Evolutionary conservation across 1,140 invertebrate species (phyloP).

Genomic region (Aphaenogaster rudis): DNA sequence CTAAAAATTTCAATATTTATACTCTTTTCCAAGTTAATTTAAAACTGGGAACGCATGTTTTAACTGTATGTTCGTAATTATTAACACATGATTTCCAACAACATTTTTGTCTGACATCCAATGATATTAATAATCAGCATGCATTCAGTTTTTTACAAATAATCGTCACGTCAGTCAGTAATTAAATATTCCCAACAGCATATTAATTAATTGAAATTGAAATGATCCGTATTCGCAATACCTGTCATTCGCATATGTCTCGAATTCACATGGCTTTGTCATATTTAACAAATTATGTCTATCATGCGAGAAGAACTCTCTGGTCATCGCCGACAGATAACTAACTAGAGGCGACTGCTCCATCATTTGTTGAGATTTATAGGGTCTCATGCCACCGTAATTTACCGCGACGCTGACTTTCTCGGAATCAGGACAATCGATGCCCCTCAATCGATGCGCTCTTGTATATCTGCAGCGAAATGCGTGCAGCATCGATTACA

Average conservation of each 20-base stretch:
- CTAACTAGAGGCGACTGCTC: slow-evolving; percentile 63
- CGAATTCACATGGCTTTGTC: slow-evolving; percentile 24
- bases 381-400: slow-evolving; percentile 15
- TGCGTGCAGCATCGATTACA: slow-evolving; percentile 46
- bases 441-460: slow-evolving; percentile 19
- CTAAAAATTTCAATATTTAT: neutral
- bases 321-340: slow-evolving; percentile 16
- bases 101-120: neutral
- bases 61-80: neutral
- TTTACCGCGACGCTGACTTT: slow-evolving; percentile 58
- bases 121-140: slow-evolving; percentile 14
- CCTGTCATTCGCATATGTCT: slow-evolving; percentile 20
- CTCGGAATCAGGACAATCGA: slow-evolving; percentile 63
- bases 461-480: slow-evolving; percentile 18
- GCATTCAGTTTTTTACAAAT: neutral
- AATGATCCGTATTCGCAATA: slow-evolving; percentile 26
- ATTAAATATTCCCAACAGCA: slow-evolving; percentile 16
- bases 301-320: slow-evolving; percentile 2
- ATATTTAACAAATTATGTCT: slow-evolving; percentile 43
- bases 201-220: slow-evolving; percentile 36
- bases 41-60: neutral
- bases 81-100: neutral
- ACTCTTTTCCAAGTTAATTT: slow-evolving; percentile 20
- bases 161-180: neutral
- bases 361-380: slow-evolving; percentile 70